Conservation (phyloP, 2,888 invertebrate species). For the Sabatieria punctata region DNA sequence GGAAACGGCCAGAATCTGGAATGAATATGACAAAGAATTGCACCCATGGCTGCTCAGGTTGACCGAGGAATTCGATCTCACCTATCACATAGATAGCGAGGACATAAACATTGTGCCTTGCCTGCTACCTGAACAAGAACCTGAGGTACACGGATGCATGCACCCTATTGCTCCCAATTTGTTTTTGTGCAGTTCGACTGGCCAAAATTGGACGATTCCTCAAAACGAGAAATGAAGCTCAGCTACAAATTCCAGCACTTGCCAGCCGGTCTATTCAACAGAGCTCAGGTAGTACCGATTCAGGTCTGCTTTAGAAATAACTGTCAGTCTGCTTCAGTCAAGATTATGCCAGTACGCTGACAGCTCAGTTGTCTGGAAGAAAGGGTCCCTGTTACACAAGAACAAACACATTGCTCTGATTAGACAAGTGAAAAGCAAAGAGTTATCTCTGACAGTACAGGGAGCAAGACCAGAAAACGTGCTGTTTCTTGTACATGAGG, state of each 20-base stretch:
- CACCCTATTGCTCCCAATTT: too few relatives aligned
- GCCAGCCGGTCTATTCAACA: conserved; percentile 35
- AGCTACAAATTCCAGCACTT: conserved; percentile 32
- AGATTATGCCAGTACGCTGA: conserved; percentile 17
- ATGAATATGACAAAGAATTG: conserved; percentile 23
- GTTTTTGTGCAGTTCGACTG: too few relatives aligned
- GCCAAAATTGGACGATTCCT: too few relatives aligned
- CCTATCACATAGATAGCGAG: conserved; percentile 26
- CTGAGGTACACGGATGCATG: conserved; percentile 28
- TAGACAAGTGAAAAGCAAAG: conserved; percentile 24
- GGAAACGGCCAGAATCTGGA: conserved; percentile 28
- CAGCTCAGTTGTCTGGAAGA: conserved; percentile 33
- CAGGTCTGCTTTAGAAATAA: too few relatives aligned
- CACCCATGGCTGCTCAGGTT: conserved; percentile 31
- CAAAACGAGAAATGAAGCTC: conserved; percentile 25
- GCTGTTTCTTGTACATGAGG: conserved; percentile 32
- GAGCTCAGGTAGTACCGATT: too few relatives aligned
- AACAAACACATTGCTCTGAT: conserved; percentile 31
- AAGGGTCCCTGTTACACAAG: conserved; percentile 32
- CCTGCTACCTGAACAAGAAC: conserved; percentile 29
- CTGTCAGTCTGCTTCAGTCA: too few relatives aligned
- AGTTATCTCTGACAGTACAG: conserved; percentile 25
- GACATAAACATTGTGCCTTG: conserved; percentile 33
- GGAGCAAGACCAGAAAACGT: conserved; percentile 32
- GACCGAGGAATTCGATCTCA: conserved; percentile 35